Evolutionary conservation across 2,888 invertebrate genomes (phyloP), one percentile per base, ranked within the genome.

Genomic region (Lithophane semibrunnea): DNA sequence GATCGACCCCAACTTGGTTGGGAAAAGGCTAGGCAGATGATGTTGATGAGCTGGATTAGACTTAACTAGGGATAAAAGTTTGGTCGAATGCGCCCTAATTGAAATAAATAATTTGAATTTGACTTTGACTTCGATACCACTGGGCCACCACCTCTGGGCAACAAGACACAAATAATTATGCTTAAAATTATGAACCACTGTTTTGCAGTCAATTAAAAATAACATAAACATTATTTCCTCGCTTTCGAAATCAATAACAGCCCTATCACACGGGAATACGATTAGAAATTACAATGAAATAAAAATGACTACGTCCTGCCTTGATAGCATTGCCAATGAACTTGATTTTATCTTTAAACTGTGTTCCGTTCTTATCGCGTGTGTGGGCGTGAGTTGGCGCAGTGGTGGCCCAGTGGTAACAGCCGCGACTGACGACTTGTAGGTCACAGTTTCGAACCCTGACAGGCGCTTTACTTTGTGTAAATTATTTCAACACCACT

Each of bases 251-350:
- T 71, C 84, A 83, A 78, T 83, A 0, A 60, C 18, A 29, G 18
- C 8, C 10, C 0, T 80, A 83, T 83, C 80, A 47, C 2, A 64
- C 72, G 80, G 80, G 77, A 61, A 54, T 16, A 21, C 13, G 84
- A 72, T 81, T 83, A 81, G 42, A 80, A 63, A 83, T 80, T 75
- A 58, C 42, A 85, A 54, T 69, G 16, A 73, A 69, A 80, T 44
- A 60, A 82, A 76, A 72, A 65, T 9, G 0, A 0, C n/a, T 0
- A 7, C 76, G 60, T 85, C 85, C 83, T 63, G 66, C 5, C 12
- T 18, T 1, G 83, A 83, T 83, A 70, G 3, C 18, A 0, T 84
- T 76, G 65, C 60, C 85, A 81, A 24, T 85, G 83, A 83, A 83
- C 83, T 83, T 85, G 64, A 29, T 54, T 0, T 58, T 75, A 72